phyloP scores from a whole-genome alignment of 2,888 invertebrate species.

The Nycteola revayana region DNA sequence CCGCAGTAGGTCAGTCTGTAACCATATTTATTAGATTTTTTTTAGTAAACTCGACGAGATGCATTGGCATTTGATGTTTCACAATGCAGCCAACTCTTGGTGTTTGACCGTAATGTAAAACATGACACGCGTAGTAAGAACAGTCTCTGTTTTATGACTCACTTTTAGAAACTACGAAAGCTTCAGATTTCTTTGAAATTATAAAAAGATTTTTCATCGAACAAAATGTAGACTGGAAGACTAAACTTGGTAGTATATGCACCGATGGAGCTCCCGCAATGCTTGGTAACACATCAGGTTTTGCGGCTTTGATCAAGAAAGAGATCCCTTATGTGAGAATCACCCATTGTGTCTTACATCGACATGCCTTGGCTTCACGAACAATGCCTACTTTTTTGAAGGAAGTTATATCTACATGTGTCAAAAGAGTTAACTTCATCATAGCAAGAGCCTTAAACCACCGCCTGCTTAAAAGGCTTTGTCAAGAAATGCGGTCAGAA shows the following conservation, averaged over 20 bases:
- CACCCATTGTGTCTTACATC: slow-evolving; percentile 2
- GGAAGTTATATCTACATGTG: too few species aligned
- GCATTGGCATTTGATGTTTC: too few species aligned
- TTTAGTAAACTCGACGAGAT: too few species aligned
- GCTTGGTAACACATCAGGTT: neutral
- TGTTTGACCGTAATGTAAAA: too few species aligned
- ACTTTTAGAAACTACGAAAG: too few species aligned
- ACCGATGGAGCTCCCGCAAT: neutral
- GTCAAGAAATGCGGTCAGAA: slow-evolving; percentile 3
- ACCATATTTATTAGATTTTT: too few species aligned
- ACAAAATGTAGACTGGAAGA: neutral
- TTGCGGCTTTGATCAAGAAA: neutral
- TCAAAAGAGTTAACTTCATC: slow-evolving; percentile 9
- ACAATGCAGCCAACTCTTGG: too few species aligned
- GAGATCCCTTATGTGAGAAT: neutral
- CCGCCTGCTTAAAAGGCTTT: slow-evolving; percentile 2
- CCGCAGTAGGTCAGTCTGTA: too few species aligned
- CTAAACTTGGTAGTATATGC: neutral
- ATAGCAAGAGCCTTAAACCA: slow-evolving; percentile 2
- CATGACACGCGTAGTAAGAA: too few species aligned
- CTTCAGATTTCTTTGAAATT: too few species aligned
- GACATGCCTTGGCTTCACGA: slow-evolving; percentile 1
- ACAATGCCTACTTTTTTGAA: neutral
- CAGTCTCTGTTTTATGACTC: too few species aligned
- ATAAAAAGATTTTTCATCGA: too few species aligned